Evolutionary conservation across 1,140 invertebrate genomes (phyloP), one percentile per base, ranked within the genome.

Genomic region (Luehdorfia chinensis): DNA sequence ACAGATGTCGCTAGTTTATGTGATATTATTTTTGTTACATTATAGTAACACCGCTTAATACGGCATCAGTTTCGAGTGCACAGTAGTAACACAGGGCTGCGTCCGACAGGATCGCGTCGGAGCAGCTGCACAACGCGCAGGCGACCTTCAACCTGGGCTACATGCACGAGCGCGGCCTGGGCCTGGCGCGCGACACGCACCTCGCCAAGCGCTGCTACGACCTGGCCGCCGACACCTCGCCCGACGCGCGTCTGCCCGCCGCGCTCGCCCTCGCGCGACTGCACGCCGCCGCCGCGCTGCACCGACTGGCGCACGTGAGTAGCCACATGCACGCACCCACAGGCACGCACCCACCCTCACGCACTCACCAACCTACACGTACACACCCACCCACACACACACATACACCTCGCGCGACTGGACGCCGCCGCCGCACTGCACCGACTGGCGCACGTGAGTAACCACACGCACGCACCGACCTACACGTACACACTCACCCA

Each of bases 141-240:
- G 98, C 98, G 3, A 98, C 98, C 93, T 99, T 99, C 75, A 99
- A 99, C 88, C 90, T 99, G 31, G 98, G 96, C 1, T 99, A 99
- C 75, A 99, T 99, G 98, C 97, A 99, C 83, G 98, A 99, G 87
- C 94, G 96, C 66, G 98, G 98, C 0, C 88, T 99, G 11, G 98
- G 98, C 2, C 93, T 98, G 84, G 88, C 90, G 2, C 89, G 90
- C 51, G 94, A 95, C 81, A 90, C 93, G 59, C 93, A 95, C 84
- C 80, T 96, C 19, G 94, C 94, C 1, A 96, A 96, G 80, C 89
- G 98, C 31, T 98, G 96, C 77, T 99, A 99, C 84, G 98, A 99
- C 88, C 91, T 96, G 73, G 98, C 98, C 1, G 96, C 97, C 0
- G 97, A 99, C 78, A 96, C 96, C 0, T 96, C 93, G 83, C 88